These are phyloP conservation scores for Cherax quadricarinatus DNA, from an alignment of 1,140 invertebrate species.

Conservation along the genomic window DNA sequence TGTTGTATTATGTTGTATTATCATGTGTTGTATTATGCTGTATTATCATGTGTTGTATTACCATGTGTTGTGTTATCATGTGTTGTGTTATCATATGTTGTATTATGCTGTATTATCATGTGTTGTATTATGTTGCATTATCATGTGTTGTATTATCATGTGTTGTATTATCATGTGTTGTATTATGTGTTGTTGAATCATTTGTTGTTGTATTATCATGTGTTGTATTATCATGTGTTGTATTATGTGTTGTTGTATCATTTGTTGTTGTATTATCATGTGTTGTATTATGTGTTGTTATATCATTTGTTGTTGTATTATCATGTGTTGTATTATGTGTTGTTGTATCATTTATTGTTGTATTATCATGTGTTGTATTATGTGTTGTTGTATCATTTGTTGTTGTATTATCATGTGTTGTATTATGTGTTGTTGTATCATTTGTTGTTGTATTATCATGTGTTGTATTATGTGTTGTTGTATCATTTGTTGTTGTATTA, in stretches of 20 bases:
- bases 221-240: too few relatives aligned
- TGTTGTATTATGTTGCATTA: too few relatives aligned
- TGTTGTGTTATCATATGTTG: too few relatives aligned
- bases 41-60: not conserved
- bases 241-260: not conserved
- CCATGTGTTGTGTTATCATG: too few relatives aligned
- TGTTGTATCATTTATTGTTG: not conserved
- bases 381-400: not conserved
- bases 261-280: too few relatives aligned
- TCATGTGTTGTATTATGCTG: too few relatives aligned
- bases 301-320: too few relatives aligned
- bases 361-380: too few relatives aligned
- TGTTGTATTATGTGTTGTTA: too few relatives aligned
- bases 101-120: too few relatives aligned
- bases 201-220: not conserved
- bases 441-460: not conserved
- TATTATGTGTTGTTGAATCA: not conserved
- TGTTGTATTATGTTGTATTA: too few relatives aligned
- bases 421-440: not conserved
- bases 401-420: not conserved
- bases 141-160: not conserved
- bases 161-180: not conserved
- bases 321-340: not conserved
- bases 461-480: not conserved
- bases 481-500: not conserved